These are phyloP conservation scores for Aphelenchoides fujianensis DNA, from an alignment of 1,140 invertebrate genomes.

Conservation along the genomic window DNA sequence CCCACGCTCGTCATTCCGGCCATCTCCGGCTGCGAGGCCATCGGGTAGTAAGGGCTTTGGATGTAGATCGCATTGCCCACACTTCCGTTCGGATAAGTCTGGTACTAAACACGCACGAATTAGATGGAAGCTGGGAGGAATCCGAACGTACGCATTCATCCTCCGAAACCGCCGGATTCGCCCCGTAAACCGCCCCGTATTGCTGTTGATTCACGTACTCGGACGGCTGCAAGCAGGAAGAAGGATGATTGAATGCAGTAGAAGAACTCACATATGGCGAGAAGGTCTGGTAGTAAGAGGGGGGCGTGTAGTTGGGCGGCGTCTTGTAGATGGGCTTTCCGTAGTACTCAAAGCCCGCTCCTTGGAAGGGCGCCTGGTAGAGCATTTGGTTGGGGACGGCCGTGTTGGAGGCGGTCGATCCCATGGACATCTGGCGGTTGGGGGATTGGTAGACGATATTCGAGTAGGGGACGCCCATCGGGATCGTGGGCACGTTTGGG, in stretches of 20 bases:
- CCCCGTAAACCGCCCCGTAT: not conserved
- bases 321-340: not conserved
- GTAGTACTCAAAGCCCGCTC: not conserved
- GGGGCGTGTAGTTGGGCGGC: not conserved
- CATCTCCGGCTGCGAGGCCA: not conserved
- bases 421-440: not conserved
- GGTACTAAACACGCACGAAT: not conserved
- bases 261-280: not conserved
- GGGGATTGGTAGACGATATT: not conserved
- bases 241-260: not conserved
- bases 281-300: not conserved
- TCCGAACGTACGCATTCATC: not conserved
- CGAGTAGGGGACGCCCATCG: slow-evolving; percentile 6
- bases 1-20: too few species aligned
- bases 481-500: not conserved
- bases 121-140: not conserved
- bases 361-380: not conserved
- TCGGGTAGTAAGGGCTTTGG: not conserved
- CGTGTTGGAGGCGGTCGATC: not conserved
- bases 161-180: slow-evolving; percentile 4
- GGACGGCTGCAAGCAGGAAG: not conserved
- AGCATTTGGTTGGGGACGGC: not conserved
- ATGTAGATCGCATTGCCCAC: not conserved
- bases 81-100: slow-evolving; percentile 1
- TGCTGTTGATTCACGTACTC: slow-evolving; percentile 4